phyloP scores from a whole-genome alignment of 2,797 vertebrate genomes.

The Myotis myotis region DNA sequence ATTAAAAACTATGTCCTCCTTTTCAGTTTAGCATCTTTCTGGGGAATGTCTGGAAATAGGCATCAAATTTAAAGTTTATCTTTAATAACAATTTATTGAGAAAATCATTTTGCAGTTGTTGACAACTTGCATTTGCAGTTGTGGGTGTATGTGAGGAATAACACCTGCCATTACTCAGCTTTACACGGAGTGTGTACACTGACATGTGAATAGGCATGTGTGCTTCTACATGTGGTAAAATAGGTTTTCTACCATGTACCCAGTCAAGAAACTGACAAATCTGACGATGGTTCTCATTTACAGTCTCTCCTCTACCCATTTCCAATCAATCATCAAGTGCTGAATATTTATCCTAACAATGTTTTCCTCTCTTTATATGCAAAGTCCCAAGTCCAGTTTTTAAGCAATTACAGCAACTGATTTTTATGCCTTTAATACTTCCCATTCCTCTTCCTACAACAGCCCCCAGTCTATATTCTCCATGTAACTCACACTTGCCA shows the following conservation, averaged over 20 bases:
- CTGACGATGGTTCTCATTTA: neutral
- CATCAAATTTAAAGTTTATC: neutral
- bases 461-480: accelerated
- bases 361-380: neutral
- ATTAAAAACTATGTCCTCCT: neutral
- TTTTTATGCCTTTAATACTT: neutral
- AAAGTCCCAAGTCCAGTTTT: neutral
- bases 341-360: neutral
- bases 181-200: neutral
- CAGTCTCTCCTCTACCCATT: neutral
- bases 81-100: constrained; percentile 5
- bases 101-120: neutral
- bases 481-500: too few relatives aligned
- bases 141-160: neutral
- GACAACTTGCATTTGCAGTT: neutral
- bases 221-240: neutral
- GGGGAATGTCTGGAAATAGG: neutral
- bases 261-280: neutral
- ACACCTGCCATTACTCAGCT: neutral
- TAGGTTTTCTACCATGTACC: neutral
- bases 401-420: neutral
- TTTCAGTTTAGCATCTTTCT: neutral
- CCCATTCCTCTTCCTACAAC: neutral
- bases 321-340: neutral
- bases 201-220: neutral